Conservation (phyloP, 2,888 invertebrate genomes). For the Epirrhoe alternata region DNA sequence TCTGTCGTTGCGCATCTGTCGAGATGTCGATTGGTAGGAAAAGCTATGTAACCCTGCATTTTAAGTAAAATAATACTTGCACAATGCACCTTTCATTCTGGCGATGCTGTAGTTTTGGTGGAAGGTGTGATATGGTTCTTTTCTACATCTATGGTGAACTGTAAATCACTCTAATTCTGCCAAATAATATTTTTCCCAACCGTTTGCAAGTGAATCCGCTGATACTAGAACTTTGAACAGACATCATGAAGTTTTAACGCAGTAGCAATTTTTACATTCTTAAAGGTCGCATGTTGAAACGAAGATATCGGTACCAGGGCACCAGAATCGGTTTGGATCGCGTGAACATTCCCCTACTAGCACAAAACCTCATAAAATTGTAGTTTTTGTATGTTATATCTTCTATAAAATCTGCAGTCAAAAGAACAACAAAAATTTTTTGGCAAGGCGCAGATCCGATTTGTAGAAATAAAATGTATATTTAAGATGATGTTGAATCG, state of each 20-base stretch:
- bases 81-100: slow-evolving; percentile 14
- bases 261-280: slow-evolving; percentile 57
- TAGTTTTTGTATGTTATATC: slow-evolving; percentile 42
- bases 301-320: slow-evolving; percentile 67
- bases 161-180: no score
- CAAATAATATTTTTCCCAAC: not conserved
- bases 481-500: slow-evolving; percentile 14
- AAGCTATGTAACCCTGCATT: slow-evolving; percentile 40
- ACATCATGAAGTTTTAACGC: slow-evolving; percentile 34
- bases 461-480: slow-evolving; percentile 23
- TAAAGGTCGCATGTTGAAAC: slow-evolving; percentile 75
- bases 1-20: slow-evolving; percentile 58
- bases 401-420: slow-evolving; percentile 29
- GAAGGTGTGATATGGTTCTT: no score
- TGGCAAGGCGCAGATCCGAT: slow-evolving; percentile 27
- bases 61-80: slow-evolving; percentile 34
- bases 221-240: slow-evolving; percentile 11
- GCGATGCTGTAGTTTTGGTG: no score
- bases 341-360: slow-evolving; percentile 65
- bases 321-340: slow-evolving; percentile 71
- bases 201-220: not conserved
- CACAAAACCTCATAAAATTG: slow-evolving; percentile 39
- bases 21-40: slow-evolving; percentile 44
- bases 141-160: no score
- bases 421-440: slow-evolving; percentile 16